Base-by-base conservation (phyloP, 2,888 invertebrate species). In the Apotomis capreana region DNA sequence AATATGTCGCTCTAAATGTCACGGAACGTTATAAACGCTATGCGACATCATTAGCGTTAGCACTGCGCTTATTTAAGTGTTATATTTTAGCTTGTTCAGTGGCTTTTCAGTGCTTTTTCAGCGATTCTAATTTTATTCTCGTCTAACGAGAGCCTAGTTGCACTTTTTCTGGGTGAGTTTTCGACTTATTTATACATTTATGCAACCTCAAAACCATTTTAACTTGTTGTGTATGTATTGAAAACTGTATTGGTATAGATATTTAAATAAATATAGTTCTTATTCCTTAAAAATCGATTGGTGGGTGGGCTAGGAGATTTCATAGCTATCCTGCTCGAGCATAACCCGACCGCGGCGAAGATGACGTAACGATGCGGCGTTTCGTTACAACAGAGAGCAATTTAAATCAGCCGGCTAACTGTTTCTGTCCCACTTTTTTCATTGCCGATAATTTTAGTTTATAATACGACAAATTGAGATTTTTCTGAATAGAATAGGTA, bases 251-350 rank as follows among this genome's bases (percentile, higher is more conserved):
- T 70, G 75, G 71, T 75, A 44, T 58, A 75, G 80, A 82, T 82
- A 79, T 76, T 80, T 75, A 73, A 76, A 77, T 81, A 79, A 81
- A 79, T 82, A 78, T 61, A 76, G 72, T 78, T 78, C 76, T 78
- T 84, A 82, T 84, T 83, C 80, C 85, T 84, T 90, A 88, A 92
- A 93, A 93, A 93, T 93, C 93, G 92, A 93, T 93, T 87, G 82
- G 89, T 92, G 93, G 93, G 93, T 93, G 93, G 91, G 91, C 83
- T 87, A 83, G 83, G 81, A 79, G 78, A 79, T 77, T 57, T 69
- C 74, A 74, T 72, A 57, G 58, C 84, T 77, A 77, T 89, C 88
- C 84, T 87, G 78, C 81, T 88, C 80, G 76, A 76, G 76, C 91
- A 90, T 88, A 85, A 91, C 75, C 88, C 91, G 85, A 76, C 89